These are phyloP conservation scores for Silurus glanis DNA, from an alignment of 2,113 vertebrate species.

Conservation along the genomic window DNA sequence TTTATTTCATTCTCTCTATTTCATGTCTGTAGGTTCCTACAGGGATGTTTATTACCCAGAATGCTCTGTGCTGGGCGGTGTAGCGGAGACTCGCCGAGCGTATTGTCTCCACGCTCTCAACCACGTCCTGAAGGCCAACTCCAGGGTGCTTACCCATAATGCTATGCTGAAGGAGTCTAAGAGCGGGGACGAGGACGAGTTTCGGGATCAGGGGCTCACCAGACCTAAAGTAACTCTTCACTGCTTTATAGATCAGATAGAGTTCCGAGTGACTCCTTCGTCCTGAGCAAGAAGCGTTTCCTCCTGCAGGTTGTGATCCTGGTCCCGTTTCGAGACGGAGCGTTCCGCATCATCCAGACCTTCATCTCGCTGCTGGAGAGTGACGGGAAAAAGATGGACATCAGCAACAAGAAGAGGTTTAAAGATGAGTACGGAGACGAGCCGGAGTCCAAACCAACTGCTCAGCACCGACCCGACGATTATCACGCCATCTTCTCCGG, in stretches of 20 bases:
- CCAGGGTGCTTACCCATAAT: slow-evolving; percentile 86
- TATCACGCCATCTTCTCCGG: slow-evolving; percentile 88
- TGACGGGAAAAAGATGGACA: slow-evolving; percentile 82
- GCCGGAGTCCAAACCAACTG: slow-evolving; percentile 77
- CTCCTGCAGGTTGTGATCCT: slow-evolving; percentile 85
- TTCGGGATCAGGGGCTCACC: slow-evolving; percentile 92
- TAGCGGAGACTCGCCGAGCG: slow-evolving; percentile 76
- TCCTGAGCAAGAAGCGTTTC: neutral
- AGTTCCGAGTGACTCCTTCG: neutral
- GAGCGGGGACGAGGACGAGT: slow-evolving; percentile 73
- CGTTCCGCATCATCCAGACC: slow-evolving; percentile 81
- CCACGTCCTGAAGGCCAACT: slow-evolving; percentile 92
- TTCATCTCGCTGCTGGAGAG: slow-evolving; percentile 85
- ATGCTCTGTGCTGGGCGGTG: slow-evolving; percentile 74
- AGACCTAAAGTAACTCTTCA: slow-evolving; percentile 84
- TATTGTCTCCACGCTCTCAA: slow-evolving; percentile 93
- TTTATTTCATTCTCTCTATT: neutral
- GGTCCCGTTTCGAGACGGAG: slow-evolving; percentile 87
- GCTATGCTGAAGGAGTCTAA: slow-evolving; percentile 69
- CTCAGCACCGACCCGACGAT: slow-evolving; percentile 88
- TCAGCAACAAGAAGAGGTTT: slow-evolving; percentile 94
- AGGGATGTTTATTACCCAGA: slow-evolving; percentile 86
- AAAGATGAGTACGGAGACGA: slow-evolving; percentile 87
- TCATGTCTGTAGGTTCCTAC: slow-evolving; percentile 69
- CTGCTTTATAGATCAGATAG: neutral